Base-by-base conservation (phyloP, 2,113 vertebrate genomes). In the Ctenomys sociabilis region DNA sequence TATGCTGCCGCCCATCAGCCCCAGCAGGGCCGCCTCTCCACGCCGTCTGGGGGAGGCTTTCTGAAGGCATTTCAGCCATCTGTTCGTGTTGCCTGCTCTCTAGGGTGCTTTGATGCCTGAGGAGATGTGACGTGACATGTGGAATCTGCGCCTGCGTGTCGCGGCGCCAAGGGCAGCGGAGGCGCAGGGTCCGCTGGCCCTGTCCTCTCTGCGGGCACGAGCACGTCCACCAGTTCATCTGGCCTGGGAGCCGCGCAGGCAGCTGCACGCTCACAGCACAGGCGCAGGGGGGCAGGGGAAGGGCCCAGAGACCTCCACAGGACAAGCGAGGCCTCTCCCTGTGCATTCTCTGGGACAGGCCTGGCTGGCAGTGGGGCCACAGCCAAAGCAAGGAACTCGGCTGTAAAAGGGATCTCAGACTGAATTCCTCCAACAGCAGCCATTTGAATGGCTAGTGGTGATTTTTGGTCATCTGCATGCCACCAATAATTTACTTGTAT, bases 51-150 rank as follows among this genome's bases (percentile, higher is more conserved):
- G 87, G 61, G 85, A 88, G 85, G 63, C 96, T 94, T 63, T 91
- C 73, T 91, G 94, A 97, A 95, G 93, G 95, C 96, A 95, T 85
- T 92, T 95, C 82, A 93, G 77, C 97, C 97, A 98, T 98, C 96
- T 97, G 97, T 95, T 96, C 88, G 88, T 95, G 90, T 90, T 96
- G 92, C 91, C 94, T 96, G 64, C 52, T 98, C 94, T 95, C 92
- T 24, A 80, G 96, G 43, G 88, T 83, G 40, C 90, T 96, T 92
- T 75, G 92, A 90, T 95, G 83, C 92, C 64, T 93, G 94, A 98
- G n/a, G 92, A 95, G 72, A 96, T 97, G 78, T 52, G 80, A 94
- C 95, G 88, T 97, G 97, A 96, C 97, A 96, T 97, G 97, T 97
- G 92, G 90, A 96, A 91, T 95, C 77, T 86, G 86, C 82, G 83